Base-by-base conservation (phyloP, 2,113 vertebrate genomes). In the Passerina amoena region DNA sequence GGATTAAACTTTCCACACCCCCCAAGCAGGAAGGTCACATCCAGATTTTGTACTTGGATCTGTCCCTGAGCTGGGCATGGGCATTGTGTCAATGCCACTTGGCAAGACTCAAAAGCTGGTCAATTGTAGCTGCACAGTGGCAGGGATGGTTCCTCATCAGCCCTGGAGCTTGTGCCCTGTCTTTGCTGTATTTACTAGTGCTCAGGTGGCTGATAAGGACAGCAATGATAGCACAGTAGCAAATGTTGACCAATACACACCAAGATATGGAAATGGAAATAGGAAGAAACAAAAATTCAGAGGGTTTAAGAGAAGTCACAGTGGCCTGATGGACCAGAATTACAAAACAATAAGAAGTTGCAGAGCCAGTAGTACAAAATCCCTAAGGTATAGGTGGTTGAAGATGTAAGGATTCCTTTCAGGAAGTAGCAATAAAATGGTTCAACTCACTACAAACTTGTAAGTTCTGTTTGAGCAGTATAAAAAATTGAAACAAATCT, bases 401-500 rank as follows among this genome's bases (percentile, higher is more conserved):
- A 75, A 96, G 61, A 47, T 56, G 8, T 31, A 64, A 48, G 70
- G 57, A 75, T 72, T 93, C 37, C 76, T 87, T 87, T 82, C 87
- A 91, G 61, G 79, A 90, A 57, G 10, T 9, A 85, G 12, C 59
- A 54, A 72, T 35, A 24, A 88, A 80, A 86, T 24, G 10, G 77
- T 80, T 19, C 50, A 80, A 15, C 37, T 70, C n/a, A 56, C 35
- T 60, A 27, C 25, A 72, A 51, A 61, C 42, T 21, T 76, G 5
- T 53, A 77, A 72, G 45, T 68, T 57, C 31, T 65, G 38, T 48
- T 31, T 92, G 48, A 85, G 37, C 11, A 69, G 8, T 31, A 44
- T 37, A 54, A 76, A 83, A 81, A 23, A 45, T 44, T 59, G 24
- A 70, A 82, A 87, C 5, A 42, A 79, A 51, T 44, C 61, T 79